These are phyloP conservation scores for Saturnia pavonia DNA, from an alignment of 2,888 invertebrate species.

Conservation along the genomic window DNA sequence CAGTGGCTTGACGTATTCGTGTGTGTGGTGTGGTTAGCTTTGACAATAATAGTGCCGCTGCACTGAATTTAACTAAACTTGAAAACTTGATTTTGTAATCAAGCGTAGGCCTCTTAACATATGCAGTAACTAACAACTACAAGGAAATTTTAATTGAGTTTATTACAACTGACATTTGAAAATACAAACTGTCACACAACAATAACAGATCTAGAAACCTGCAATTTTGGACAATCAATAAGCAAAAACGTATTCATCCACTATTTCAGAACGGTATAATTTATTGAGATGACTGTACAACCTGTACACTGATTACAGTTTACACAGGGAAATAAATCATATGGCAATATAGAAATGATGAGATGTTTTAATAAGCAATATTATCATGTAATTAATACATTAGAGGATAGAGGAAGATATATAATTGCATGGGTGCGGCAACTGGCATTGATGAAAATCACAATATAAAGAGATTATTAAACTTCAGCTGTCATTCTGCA, in stretches of 20 bases:
- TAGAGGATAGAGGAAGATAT: constrained; percentile 31
- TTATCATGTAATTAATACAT: constrained; percentile 46
- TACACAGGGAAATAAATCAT: constrained; percentile 30
- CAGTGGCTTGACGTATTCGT: too few relatives aligned
- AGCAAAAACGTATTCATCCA: constrained; percentile 32
- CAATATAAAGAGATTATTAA: constrained; percentile 39
- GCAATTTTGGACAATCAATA: constrained; percentile 25
- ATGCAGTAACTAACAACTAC: not conserved
- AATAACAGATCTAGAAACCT: constrained; percentile 11
- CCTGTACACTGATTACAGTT: constrained; percentile 33
- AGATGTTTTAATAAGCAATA: constrained; percentile 45
- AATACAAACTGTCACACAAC: too few relatives aligned
- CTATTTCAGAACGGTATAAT: constrained; percentile 38
- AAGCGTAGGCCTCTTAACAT: not conserved
- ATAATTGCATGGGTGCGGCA: constrained; percentile 26
- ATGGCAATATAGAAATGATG: constrained; percentile 37
- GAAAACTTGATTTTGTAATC: too few relatives aligned
- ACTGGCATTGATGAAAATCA: constrained; percentile 39
- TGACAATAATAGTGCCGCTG: too few relatives aligned
- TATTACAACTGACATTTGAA: not conserved
- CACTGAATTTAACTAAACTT: too few relatives aligned
- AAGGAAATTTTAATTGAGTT: not conserved
- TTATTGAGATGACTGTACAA: constrained; percentile 48
- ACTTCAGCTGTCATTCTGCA: constrained; percentile 13
- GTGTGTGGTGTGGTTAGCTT: too few relatives aligned